phyloP scores from a whole-genome alignment of 2,113 vertebrate genomes.

The Hippocampus zosterae region DNA sequence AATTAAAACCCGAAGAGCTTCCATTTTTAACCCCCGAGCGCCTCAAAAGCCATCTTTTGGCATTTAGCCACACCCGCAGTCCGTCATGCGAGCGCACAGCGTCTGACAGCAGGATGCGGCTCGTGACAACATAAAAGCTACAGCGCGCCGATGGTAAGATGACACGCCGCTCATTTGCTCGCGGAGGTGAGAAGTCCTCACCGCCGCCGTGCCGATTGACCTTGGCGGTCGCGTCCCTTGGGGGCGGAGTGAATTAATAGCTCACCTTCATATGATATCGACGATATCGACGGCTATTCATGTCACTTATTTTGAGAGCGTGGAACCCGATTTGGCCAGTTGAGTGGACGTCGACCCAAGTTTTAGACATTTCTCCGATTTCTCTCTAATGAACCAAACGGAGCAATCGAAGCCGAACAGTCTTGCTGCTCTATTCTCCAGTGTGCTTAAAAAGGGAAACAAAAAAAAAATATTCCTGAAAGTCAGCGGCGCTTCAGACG shows the following conservation, averaged over 20 bases:
- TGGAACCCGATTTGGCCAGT: not conserved
- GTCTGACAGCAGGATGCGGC: constrained; percentile 25
- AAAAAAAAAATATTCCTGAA: not conserved
- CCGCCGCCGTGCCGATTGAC: constrained; percentile 34
- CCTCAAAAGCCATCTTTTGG: not conserved
- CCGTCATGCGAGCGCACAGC: constrained; percentile 2
- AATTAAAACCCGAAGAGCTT: too few relatives aligned
- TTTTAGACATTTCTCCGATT: too few relatives aligned
- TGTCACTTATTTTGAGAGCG: too few relatives aligned
- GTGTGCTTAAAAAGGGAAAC: not conserved
- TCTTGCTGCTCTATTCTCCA: too few relatives aligned
- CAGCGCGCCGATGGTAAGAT: constrained; percentile 44
- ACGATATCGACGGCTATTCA: not conserved
- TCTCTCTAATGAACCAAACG: too few relatives aligned
- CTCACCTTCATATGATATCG: constrained; percentile 54
- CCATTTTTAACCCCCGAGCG: not conserved
- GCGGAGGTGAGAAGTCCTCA: constrained; percentile 60
- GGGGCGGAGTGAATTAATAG: constrained; percentile 52
- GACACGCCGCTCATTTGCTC: constrained; percentile 56
- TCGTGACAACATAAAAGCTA: constrained; percentile 33
- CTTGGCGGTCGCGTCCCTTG: constrained; percentile 51
- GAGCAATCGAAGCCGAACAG: too few relatives aligned
- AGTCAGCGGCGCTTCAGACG: not conserved
- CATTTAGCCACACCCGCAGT: not conserved
- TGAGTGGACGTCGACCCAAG: too few relatives aligned